Conservation (phyloP, 2,888 invertebrate genomes). For the Calameuta pallipes region DNA sequence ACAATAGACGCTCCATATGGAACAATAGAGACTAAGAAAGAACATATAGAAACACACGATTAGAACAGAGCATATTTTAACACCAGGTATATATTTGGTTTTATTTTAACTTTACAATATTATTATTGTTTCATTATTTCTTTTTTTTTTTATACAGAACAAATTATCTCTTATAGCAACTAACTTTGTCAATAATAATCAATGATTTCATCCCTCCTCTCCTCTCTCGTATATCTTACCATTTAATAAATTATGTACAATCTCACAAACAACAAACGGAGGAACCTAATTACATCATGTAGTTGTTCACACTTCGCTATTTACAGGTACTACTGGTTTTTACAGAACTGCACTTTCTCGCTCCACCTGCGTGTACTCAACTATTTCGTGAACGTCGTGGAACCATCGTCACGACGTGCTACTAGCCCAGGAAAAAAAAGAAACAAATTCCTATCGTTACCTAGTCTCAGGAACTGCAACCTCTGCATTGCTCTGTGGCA, state of each 20-base stretch:
- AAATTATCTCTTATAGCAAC: conserved; percentile 56
- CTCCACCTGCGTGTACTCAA: conserved; percentile 18
- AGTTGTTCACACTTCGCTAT: conserved; percentile 64
- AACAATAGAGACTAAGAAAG: neutral
- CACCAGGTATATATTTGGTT: conserved; percentile 64
- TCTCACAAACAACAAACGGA: conserved; percentile 67
- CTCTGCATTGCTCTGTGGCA: conserved; percentile 49
- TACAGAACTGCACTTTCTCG: conserved; percentile 48
- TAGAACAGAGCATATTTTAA: conserved; percentile 39
- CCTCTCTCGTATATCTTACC: conserved; percentile 49
- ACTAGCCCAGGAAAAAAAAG: conserved; percentile 21
- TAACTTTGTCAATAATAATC: conserved; percentile 59
- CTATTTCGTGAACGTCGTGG: neutral
- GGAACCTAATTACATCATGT: conserved; percentile 65
- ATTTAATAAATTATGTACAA: conserved; percentile 66
- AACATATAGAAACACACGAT: neutral
- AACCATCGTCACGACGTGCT: neutral
- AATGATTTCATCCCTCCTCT: conserved; percentile 35
- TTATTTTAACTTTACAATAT: conserved; percentile 64
- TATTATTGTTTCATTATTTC: conserved; percentile 51
- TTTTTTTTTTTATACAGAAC: conserved; percentile 58
- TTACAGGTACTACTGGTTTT: conserved; percentile 64
- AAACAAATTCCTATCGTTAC: conserved; percentile 54
- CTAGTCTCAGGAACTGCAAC: conserved; percentile 64
- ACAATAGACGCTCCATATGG: neutral